Conservation (phyloP, 2,113 vertebrate species). For the Heterotilapia buettikoferi region DNA sequence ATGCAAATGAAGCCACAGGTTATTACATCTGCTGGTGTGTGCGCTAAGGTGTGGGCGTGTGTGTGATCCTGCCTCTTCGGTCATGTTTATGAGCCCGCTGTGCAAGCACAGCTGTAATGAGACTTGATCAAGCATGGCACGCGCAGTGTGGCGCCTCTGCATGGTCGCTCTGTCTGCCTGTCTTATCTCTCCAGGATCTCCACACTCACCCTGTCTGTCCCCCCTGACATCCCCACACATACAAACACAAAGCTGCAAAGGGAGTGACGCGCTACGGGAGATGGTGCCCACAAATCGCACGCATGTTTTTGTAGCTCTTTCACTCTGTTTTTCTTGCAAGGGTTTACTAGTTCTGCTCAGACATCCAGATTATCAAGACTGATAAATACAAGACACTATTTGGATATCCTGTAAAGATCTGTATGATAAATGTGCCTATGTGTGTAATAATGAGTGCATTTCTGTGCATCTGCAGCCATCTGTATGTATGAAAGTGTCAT, state of each 20-base stretch:
- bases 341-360: accelerated
- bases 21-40: conserved; percentile 34
- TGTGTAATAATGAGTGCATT: neutral
- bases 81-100: conserved; percentile 26
- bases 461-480: neutral
- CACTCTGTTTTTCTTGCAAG: neutral
- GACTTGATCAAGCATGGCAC: conserved; percentile 43
- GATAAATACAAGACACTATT: accelerated
- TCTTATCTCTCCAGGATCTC: neutral
- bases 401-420: neutral
- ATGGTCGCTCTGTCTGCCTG: neutral
- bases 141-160: neutral
- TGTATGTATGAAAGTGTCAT: neutral
- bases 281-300: neutral
- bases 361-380: accelerated
- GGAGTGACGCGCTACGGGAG: neutral
- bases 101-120: conserved; percentile 43
- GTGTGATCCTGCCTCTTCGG: neutral
- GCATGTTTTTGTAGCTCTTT: neutral
- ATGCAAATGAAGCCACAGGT: conserved; percentile 65
- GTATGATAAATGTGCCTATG: accelerated
- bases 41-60: neutral
- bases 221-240: neutral
- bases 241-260: neutral
- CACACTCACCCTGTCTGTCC: neutral